Percentiles rank a stretch among this genome's conserved stretches.
phyloP scores from a whole-genome alignment of 2,113 vertebrate species.

The Bothrops jararaca region DNA sequence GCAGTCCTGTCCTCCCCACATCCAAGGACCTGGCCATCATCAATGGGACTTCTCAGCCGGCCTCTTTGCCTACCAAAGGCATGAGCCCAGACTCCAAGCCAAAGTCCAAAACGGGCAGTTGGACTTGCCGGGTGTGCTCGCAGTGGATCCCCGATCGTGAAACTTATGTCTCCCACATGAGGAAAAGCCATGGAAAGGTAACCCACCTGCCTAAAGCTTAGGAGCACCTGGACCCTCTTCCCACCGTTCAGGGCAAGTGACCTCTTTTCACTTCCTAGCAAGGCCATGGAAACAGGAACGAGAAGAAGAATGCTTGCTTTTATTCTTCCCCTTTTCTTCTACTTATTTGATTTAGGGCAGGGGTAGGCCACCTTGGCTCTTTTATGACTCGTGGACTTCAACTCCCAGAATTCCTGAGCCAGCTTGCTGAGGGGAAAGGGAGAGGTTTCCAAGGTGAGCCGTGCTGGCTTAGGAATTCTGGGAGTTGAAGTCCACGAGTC shows the following conservation, averaged over 20 bases:
- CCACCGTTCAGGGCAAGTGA: rapidly evolving
- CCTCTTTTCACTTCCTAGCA: neutral
- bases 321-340: neutral
- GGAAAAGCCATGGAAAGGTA: constrained; percentile 88
- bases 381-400: too few relatives aligned
- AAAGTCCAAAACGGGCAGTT: constrained; percentile 75
- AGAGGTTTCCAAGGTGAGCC: too few relatives aligned
- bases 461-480: too few relatives aligned
- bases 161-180: constrained; percentile 88
- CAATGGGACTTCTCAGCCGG: constrained; percentile 37
- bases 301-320: neutral
- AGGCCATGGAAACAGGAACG: neutral
- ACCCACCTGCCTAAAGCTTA: constrained; percentile 30
- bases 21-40: constrained; percentile 61
- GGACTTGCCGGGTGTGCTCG: constrained; percentile 90
- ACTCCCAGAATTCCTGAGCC: too few relatives aligned
- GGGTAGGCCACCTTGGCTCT: too few relatives aligned
- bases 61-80: constrained; percentile 54
- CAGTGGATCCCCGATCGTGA: constrained; percentile 88
- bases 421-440: too few relatives aligned
- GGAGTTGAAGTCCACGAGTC: too few relatives aligned
- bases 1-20: constrained; percentile 46
- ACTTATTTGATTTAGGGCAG: too few relatives aligned
- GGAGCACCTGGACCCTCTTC: neutral
- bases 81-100: constrained; percentile 63